Evolutionary conservation across 2,113 vertebrate species (phyloP).

Genomic region (Salvator merianae): DNA sequence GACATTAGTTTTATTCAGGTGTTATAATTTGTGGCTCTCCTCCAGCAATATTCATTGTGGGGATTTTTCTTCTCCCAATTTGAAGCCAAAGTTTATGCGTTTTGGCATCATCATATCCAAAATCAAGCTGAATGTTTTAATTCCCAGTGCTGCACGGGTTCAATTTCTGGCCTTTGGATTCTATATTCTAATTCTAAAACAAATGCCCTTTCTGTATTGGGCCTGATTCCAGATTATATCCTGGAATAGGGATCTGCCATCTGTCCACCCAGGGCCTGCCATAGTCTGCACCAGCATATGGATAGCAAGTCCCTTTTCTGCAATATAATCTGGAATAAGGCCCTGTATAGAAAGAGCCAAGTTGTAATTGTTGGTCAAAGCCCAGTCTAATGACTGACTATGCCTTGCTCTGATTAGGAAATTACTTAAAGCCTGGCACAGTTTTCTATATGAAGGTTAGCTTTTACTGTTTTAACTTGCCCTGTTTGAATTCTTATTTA

Average conservation of each 20-base stretch:
- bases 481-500: neutral
- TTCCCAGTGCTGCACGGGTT: neutral
- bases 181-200: neutral
- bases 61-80: neutral
- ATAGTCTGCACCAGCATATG: too few species aligned
- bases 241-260: too few species aligned
- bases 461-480: neutral
- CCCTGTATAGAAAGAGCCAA: too few species aligned
- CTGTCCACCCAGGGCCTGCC: too few species aligned
- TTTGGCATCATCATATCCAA: conserved; percentile 30
- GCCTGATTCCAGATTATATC: too few species aligned
- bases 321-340: too few species aligned
- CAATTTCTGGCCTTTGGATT: neutral
- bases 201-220: neutral
- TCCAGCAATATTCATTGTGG: conserved; percentile 56
- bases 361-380: too few species aligned
- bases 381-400: neutral
- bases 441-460: accelerated
- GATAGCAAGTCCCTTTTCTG: too few species aligned
- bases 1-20: conserved; percentile 88
- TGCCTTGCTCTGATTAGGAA: neutral
- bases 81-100: conserved; percentile 32
- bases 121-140: conserved; percentile 18
- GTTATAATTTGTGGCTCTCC: conserved; percentile 73
- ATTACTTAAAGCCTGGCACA: neutral